Evolutionary conservation across 2,888 invertebrate genomes (phyloP).

Genomic region (Acronicta leporina): DNA sequence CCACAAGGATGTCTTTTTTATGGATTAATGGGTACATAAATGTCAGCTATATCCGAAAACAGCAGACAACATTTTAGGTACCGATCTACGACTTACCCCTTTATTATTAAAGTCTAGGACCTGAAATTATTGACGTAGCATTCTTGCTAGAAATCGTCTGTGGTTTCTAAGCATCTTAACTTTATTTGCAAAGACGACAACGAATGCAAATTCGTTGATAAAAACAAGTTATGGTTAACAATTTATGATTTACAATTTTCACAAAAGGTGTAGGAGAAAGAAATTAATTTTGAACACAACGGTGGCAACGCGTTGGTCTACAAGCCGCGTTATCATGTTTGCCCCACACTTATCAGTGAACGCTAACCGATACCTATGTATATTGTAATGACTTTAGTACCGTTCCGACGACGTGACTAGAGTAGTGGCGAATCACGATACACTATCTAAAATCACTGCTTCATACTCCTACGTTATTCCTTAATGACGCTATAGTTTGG

Average conservation of each 20-base stretch:
- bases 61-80: too few relatives aligned
- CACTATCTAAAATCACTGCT: conserved; percentile 51
- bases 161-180: too few relatives aligned
- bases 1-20: too few relatives aligned
- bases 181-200: too few relatives aligned
- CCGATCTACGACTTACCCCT: too few relatives aligned
- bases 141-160: too few relatives aligned
- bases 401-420: conserved; percentile 59
- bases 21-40: too few relatives aligned
- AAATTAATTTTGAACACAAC: conserved; percentile 35
- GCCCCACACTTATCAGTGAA: conserved; percentile 68
- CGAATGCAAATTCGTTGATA: too few relatives aligned
- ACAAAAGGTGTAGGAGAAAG: conserved; percentile 5
- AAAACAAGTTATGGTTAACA: too few relatives aligned
- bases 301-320: conserved; percentile 45
- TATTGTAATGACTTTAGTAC: conserved; percentile 48
- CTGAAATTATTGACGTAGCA: too few relatives aligned
- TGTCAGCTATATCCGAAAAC: too few relatives aligned
- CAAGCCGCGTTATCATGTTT: conserved; percentile 70
- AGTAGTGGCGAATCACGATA: conserved; percentile 46
- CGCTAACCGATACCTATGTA: conserved; percentile 52
- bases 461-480: conserved; percentile 34
- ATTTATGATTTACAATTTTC: not conserved
- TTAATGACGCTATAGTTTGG: conserved; percentile 10
- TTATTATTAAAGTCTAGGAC: too few relatives aligned